These are phyloP conservation scores for Lasius fuliginosus DNA, from an alignment of 2,888 invertebrate species.

Conservation along the genomic window DNA sequence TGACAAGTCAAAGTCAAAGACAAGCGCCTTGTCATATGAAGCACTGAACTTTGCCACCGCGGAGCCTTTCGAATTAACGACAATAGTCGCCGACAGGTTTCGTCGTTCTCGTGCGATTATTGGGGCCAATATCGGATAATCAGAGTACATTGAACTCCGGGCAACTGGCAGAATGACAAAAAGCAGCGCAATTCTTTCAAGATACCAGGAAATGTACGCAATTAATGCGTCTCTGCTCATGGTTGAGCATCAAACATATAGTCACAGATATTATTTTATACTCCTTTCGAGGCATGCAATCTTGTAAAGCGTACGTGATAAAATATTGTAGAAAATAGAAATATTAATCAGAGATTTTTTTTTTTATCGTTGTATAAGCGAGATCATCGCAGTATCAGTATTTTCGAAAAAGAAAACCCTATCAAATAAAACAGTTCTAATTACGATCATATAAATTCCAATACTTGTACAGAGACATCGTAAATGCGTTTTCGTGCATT, in stretches of 20 bases:
- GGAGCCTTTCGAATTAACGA: constrained; percentile 74
- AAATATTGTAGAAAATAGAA: constrained; percentile 7
- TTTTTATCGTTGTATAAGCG: not conserved
- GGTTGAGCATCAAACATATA: not conserved
- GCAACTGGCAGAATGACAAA: constrained; percentile 44
- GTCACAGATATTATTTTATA: constrained; percentile 17
- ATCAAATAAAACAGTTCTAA: not conserved
- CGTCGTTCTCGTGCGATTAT: constrained; percentile 67
- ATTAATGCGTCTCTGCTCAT: constrained; percentile 10
- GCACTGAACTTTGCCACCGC: constrained; percentile 69
- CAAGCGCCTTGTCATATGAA: constrained; percentile 69
- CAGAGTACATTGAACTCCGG: constrained; percentile 80
- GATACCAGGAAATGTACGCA: constrained; percentile 34
- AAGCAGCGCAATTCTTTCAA: constrained; percentile 36
- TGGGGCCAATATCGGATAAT: constrained; percentile 73
- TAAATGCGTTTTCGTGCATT: constrained; percentile 29
- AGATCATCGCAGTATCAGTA: not conserved
- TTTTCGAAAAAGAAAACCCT: not conserved
- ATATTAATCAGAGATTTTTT: not conserved
- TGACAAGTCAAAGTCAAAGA: constrained; percentile 69
- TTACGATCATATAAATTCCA: constrained; percentile 8
- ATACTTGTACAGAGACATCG: not conserved
- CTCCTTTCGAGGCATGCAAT: constrained; percentile 36
- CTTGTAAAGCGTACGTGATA: not conserved
- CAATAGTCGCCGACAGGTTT: constrained; percentile 72